Conservation (phyloP, 2,888 invertebrate genomes). For the Trachelus tabidus region DNA sequence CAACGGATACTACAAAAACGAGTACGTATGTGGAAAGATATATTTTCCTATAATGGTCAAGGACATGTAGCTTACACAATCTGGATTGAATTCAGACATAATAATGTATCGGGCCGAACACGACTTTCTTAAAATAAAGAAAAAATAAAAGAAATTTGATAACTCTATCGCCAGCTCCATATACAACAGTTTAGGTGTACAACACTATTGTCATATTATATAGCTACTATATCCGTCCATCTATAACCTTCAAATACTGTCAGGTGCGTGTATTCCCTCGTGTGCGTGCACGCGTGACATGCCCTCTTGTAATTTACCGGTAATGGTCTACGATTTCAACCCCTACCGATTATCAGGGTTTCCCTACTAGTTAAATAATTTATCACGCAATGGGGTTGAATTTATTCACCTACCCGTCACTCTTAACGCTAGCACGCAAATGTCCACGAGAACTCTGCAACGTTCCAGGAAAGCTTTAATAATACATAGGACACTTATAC, state of each 20-base stretch:
- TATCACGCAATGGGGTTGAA: neutral
- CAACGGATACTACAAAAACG: neutral
- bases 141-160: no score
- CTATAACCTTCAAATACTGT: constrained; percentile 1
- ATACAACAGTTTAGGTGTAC: neutral
- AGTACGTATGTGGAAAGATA: neutral
- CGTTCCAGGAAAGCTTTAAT: neutral
- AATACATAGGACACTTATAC: neutral
- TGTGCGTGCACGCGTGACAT: neutral
- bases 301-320: neutral
- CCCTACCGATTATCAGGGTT: neutral
- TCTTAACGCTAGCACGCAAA: neutral
- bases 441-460: neutral
- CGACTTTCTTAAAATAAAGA: no score
- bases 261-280: neutral
- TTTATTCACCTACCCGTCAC: constrained; percentile 2
- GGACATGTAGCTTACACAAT: neutral
- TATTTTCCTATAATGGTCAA: neutral
- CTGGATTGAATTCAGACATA: neutral
- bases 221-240: neutral
- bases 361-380: neutral
- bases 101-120: neutral
- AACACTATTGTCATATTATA: neutral
- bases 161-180: neutral
- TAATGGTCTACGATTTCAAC: constrained; percentile 1